Conservation (phyloP, 2,113 vertebrate genomes). For the Tragulus kanchil region DNA sequence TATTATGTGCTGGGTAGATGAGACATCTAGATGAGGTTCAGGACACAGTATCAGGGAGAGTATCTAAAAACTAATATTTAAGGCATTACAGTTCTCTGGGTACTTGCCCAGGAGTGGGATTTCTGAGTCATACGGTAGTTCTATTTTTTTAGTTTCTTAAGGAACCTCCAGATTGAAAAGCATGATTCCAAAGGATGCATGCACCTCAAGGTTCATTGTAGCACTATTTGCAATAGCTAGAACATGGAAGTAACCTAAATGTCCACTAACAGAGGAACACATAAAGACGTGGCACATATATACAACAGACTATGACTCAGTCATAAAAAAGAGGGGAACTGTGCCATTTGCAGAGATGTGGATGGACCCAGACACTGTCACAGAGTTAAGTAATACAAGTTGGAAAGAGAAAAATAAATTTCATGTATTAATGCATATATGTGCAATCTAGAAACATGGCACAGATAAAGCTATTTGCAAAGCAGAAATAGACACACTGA, state of each 20-base stretch:
- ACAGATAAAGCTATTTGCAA: fast-evolving
- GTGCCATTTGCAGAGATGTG: fast-evolving
- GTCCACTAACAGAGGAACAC: fast-evolving
- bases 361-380: fast-evolving
- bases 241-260: background rate
- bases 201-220: background rate
- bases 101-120: background rate
- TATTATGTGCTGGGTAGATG: background rate
- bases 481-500: background rate
- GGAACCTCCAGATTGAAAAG: background rate
- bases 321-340: fast-evolving
- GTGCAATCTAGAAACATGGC: background rate
- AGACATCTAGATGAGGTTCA: background rate
- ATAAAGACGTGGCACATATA: fast-evolving
- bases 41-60: background rate
- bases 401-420: background rate
- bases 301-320: fast-evolving
- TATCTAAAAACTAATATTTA: background rate
- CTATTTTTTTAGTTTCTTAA: background rate
- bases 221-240: background rate
- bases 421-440: background rate
- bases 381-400: background rate
- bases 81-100: background rate
- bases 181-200: background rate
- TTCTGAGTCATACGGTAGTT: background rate